These are phyloP conservation scores for Porites cylindrica DNA, from an alignment of 92 coral and sea anemone species.

Conservation along the genomic window DNA sequence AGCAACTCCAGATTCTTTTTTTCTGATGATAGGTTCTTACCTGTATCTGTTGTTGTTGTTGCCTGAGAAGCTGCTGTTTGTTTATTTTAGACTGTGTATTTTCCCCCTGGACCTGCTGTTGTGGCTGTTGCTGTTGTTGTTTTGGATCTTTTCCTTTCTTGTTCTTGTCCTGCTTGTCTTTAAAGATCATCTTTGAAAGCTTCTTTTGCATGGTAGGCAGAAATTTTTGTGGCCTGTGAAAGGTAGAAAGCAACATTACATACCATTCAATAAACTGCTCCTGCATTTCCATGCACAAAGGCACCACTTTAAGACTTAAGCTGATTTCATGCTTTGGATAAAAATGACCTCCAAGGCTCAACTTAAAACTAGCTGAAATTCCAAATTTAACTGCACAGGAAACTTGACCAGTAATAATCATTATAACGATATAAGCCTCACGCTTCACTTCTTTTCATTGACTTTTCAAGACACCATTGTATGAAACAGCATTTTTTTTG, in stretches of 20 bases:
- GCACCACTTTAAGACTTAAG: no score
- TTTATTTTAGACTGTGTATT: constrained; percentile 27
- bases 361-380: no score
- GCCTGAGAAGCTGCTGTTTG: constrained; percentile 41
- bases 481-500: no score
- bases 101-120: constrained; percentile 35
- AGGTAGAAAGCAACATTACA: neutral
- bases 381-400: no score
- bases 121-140: constrained; percentile 13
- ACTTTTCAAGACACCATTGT: no score
- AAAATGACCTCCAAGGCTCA: no score
- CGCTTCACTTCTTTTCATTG: no score
- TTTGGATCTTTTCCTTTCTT: constrained; percentile 49
- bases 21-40: neutral
- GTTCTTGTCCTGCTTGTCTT: constrained; percentile 50
- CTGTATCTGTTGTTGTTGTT: constrained; percentile 62
- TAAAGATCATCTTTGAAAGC: constrained; percentile 30
- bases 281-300: no score
- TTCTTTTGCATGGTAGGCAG: constrained; percentile 29
- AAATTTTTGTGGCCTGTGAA: constrained; percentile 45
- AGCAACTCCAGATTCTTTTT: no score
- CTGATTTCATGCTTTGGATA: no score
- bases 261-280: neutral
- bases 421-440: no score
- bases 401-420: no score